phyloP scores from a whole-genome alignment of 92 coral and sea anemone genomes.

The Umimayanthus kanabou region DNA sequence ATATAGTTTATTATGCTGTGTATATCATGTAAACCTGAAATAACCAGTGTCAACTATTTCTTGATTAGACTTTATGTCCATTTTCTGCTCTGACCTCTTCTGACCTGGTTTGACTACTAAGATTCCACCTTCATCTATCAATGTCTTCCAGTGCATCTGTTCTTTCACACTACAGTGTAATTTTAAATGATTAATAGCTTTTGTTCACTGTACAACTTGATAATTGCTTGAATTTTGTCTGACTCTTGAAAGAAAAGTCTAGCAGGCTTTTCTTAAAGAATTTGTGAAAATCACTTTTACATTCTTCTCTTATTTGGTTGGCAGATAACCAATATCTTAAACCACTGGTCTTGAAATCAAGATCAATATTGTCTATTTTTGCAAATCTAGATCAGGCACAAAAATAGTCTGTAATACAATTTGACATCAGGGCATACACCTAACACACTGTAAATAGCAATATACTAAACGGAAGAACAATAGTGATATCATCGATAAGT shows the following conservation, averaged over 20 bases:
- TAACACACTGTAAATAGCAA: background rate
- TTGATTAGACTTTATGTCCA: too few species aligned
- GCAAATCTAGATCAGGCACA: slow-evolving; percentile 16
- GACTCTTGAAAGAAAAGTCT: background rate
- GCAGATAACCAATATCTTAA: slow-evolving; percentile 28
- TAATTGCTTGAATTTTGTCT: background rate
- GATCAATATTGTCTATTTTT: slow-evolving; percentile 14
- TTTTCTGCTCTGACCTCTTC: background rate
- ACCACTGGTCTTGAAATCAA: slow-evolving; percentile 10
- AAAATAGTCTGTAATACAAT: slow-evolving; percentile 10
- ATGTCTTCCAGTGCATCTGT: too few species aligned
- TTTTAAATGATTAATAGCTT: too few species aligned
- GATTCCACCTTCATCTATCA: background rate
- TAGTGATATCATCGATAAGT: too few species aligned
- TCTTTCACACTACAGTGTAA: too few species aligned
- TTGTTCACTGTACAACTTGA: background rate
- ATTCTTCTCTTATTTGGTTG: slow-evolving; percentile 17
- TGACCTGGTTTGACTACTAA: background rate
- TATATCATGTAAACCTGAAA: background rate
- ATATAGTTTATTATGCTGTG: background rate
- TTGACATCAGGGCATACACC: slow-evolving; percentile 9
- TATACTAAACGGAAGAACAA: too few species aligned
- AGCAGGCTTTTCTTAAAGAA: background rate
- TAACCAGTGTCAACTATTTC: background rate
- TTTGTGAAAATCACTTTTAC: background rate